Conservation (phyloP, 2,797 vertebrate genomes). For the Pogonophryne albipinna region DNA sequence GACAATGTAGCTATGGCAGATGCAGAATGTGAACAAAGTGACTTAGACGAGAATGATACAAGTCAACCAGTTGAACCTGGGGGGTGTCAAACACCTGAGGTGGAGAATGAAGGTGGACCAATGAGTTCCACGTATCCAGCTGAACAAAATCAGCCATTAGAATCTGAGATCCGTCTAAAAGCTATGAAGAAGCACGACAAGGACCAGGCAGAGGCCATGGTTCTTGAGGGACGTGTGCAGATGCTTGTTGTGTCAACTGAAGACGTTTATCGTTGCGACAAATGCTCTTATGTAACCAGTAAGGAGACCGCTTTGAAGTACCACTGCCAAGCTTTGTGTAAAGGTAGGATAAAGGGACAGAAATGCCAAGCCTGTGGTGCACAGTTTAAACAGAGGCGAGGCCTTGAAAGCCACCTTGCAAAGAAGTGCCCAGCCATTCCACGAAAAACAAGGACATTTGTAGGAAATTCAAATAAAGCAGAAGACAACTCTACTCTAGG, state of each 20-base stretch:
- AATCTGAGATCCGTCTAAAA: constrained; percentile 81
- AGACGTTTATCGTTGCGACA: constrained; percentile 85
- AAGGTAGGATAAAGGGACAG: constrained; percentile 75
- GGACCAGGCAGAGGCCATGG: constrained; percentile 91
- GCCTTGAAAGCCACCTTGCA: constrained; percentile 89
- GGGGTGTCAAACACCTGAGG: constrained; percentile 18
- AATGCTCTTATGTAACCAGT: constrained; percentile 87
- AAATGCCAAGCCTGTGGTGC: constrained; percentile 87
- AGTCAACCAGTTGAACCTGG: constrained; percentile 17
- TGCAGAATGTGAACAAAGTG: constrained; percentile 54
- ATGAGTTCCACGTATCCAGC: neutral
- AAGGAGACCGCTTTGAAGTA: constrained; percentile 87
- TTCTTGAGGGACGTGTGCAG: constrained; percentile 93
- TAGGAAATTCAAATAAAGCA: constrained; percentile 25
- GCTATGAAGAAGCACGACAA: constrained; percentile 91
- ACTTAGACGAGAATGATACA: constrained; percentile 45
- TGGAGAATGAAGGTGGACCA: constrained; percentile 1
- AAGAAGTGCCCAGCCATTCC: constrained; percentile 87
- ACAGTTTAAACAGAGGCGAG: constrained; percentile 92
- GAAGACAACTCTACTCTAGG: neutral
- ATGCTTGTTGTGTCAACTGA: constrained; percentile 91
- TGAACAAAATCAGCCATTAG: constrained; percentile 23
- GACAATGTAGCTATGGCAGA: constrained; percentile 41
- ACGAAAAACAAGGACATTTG: constrained; percentile 75
- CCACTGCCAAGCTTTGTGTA: constrained; percentile 86